Conservation (phyloP, 1,140 invertebrate species). For the Gyrodactylus salaris region DNA sequence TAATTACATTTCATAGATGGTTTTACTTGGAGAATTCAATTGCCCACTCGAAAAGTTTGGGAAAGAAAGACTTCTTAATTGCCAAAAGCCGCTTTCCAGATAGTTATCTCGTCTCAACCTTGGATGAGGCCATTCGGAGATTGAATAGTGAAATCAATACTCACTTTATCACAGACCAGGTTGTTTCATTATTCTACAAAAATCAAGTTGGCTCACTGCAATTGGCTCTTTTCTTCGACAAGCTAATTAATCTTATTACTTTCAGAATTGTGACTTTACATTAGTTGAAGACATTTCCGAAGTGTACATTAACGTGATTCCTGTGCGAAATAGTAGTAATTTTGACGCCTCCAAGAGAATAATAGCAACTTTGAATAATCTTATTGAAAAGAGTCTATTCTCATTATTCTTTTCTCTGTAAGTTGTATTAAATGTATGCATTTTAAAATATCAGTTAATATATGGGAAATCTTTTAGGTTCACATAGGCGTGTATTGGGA, state of each 20-base stretch:
- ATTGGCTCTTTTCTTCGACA: too few relatives aligned
- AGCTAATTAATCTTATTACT: too few relatives aligned
- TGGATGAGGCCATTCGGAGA: background rate
- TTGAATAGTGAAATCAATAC: background rate
- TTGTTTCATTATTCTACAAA: background rate
- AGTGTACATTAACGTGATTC: background rate
- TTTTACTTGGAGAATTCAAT: background rate
- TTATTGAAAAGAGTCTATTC: background rate
- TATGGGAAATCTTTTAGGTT: too few relatives aligned
- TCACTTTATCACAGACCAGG: background rate
- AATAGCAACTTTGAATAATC: background rate
- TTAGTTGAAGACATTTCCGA: background rate
- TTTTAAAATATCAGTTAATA: too few relatives aligned
- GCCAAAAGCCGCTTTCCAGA: background rate
- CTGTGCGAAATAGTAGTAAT: background rate
- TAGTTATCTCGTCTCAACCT: background rate
- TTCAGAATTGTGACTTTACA: background rate
- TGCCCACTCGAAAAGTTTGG: background rate
- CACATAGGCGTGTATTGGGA: too few relatives aligned
- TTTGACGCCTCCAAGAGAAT: background rate
- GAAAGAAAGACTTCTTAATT: background rate
- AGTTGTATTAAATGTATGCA: too few relatives aligned
- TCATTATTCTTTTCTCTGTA: too few relatives aligned
- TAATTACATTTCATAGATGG: too few relatives aligned
- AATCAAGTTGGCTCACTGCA: background rate